phyloP scores from a whole-genome alignment of 92 coral and sea anemone species.

The Siderastrea radians region DNA sequence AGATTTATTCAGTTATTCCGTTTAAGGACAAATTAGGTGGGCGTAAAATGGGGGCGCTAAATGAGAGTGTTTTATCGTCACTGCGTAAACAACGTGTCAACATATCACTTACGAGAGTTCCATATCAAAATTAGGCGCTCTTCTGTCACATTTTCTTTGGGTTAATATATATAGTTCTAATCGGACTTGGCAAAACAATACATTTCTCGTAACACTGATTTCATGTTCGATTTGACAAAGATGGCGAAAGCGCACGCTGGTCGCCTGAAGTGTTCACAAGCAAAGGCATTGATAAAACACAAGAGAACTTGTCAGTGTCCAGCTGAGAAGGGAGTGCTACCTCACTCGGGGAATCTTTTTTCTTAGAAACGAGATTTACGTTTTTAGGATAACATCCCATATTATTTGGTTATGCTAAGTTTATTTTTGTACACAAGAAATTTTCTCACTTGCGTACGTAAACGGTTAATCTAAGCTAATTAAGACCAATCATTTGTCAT shows the following conservation, averaged over 20 bases:
- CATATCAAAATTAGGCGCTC: constrained; percentile 10
- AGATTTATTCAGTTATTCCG: constrained; percentile 64
- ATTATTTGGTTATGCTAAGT: neutral
- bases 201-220: neutral
- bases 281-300: constrained; percentile 12
- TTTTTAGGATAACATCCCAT: constrained; percentile 1
- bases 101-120: constrained; percentile 61
- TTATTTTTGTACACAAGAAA: neutral
- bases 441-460: constrained; percentile 3
- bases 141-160: constrained; percentile 15
- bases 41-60: constrained; percentile 71
- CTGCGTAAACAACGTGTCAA: constrained; percentile 89
- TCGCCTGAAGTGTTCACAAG: constrained; percentile 22
- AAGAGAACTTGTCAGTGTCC: neutral
- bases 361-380: neutral
- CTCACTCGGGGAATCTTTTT: constrained; percentile 12
- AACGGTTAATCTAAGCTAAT: neutral
- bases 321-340: neutral
- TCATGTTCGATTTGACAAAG: constrained; percentile 5
- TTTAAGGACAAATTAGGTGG: constrained; percentile 74
- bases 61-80: constrained; percentile 73
- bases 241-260: constrained; percentile 17
- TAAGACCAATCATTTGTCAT: neutral
- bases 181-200: neutral
- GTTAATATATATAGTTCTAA: neutral